Evolutionary conservation across 2,888 invertebrate genomes (phyloP), one percentile per base, ranked within the genome.

Genomic region (Lutraria lutraria): DNA sequence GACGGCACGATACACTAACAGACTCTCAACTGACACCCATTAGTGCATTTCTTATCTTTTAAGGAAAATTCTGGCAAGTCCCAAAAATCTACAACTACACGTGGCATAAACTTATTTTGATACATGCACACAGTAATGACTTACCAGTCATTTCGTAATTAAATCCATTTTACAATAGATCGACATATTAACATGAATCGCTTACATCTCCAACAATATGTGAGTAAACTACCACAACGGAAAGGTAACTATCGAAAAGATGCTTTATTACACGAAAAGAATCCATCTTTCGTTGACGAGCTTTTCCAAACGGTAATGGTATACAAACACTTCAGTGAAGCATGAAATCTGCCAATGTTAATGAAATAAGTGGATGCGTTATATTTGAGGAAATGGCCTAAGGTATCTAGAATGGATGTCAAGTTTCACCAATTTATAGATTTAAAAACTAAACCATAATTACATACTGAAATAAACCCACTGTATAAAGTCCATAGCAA

Each of bases 141-240:
- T 68, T 68, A 68, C 63, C 63, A 68, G n/a, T 25, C 12, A 68
- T 12, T 25, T n/a, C 25, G 21, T n/a, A 25, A 68, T 68, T 25
- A 68, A 68, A 68, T 68, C 63, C 63, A 4, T 12, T 25, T 60
- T n/a, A 21, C 60, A 60, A 60, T n/a, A 15, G n/a, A 68, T 68
- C n/a, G 63, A 68, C 63, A 68, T 12, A 68, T 68, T 68, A 68
- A 25, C 63, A 68, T 68, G 25, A 68, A 68, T n/a, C 63, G 63
- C 63, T 68, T 25, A 68, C 25, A 68, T 68, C 63, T 8, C 13
- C 63, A 68, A 68, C n/a, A 68, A 68, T 25, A 12, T n/a, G n/a
- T 12, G 25, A n/a, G 12, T 13, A n/a, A 68, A n/a, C n/a, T 68
- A 68, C 63, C 25, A 68, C 63, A 68, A 68, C n/a, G 43, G 63